Base-by-base conservation (phyloP, 1,140 invertebrate genomes). In the Thalassaphorura encarpata region DNA sequence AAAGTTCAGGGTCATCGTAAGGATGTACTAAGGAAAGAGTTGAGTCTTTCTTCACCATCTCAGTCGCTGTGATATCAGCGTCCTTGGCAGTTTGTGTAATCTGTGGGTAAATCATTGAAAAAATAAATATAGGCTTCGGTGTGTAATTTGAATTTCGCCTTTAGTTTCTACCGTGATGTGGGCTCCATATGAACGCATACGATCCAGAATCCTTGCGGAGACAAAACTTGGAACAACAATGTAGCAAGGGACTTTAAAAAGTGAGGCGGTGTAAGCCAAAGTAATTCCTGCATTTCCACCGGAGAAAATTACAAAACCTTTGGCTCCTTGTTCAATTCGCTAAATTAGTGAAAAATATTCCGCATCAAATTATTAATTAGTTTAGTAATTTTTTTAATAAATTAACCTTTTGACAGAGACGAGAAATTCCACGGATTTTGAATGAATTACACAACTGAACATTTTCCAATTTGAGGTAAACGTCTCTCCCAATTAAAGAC, bases 251-350 rank as follows among this genome's bases (percentile, higher is more conserved):
- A 76, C 40, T 8, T 63, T 61, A 1, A 78, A 59, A 28, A 69
- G 64, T 24, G 66, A 58, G 1, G 74, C 72, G 0, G 72, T 60
- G 61, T 74, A 75, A 0, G 77, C 75, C 11, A 76, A 67, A 3
- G 77, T 77, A 48, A 78, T 55, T 3, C 77, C 77, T 28, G 76
- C 77, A 67, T 78, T 79, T 4, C 77, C 77, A 16, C 76, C 75
- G 24, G 77, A 78, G 18, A 76, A 72, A 62, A 72, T 71, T 27
- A 77, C 69, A 4, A 78, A 61, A 19, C 67, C 66, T 40, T 62
- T 70, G 56, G 67, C 71, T 3, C 73, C 71, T 28, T 62, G 57
- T 33, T 66, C 50, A 19, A 69, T 43, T 41, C 69, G 70, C 73
- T 76, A 65, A 52, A 52, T 52, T 27, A n/a, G 27, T 36, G 40